Conservation (phyloP, 2,888 invertebrate species). For the Sympetrum striolatum region DNA sequence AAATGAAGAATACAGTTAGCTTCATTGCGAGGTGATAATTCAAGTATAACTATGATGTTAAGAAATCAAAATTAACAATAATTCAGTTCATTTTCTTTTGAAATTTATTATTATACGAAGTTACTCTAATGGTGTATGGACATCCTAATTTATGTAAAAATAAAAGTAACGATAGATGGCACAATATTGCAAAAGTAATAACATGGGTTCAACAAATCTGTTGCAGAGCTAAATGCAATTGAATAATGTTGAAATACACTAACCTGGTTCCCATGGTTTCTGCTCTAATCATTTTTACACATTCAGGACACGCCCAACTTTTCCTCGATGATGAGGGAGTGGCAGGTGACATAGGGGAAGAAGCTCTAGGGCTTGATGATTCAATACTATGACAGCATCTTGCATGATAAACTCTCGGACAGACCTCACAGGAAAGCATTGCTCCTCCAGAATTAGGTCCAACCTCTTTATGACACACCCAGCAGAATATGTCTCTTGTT, state of each 20-base stretch:
- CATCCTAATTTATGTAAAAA: no score
- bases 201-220: no score
- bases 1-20: no score
- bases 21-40: no score
- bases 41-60: no score
- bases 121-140: background rate
- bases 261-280: constrained; percentile 18
- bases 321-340: constrained; percentile 56
- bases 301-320: constrained; percentile 90
- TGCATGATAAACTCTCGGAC: constrained; percentile 84
- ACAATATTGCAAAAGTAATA: no score
- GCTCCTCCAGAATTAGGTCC: constrained; percentile 59
- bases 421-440: constrained; percentile 76
- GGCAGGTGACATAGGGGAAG: constrained; percentile 54
- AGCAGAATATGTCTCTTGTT: constrained; percentile 80
- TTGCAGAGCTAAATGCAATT: no score
- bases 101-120: no score
- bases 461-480: constrained; percentile 84
- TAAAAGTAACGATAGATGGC: no score
- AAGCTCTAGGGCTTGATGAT: constrained; percentile 55
- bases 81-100: no score
- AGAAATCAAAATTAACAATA: no score
- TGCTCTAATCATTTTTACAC: constrained; percentile 56
- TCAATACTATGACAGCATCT: constrained; percentile 68
- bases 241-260: background rate